phyloP scores from a whole-genome alignment of 1,140 invertebrate genomes.

The Piezodorus guildinii region DNA sequence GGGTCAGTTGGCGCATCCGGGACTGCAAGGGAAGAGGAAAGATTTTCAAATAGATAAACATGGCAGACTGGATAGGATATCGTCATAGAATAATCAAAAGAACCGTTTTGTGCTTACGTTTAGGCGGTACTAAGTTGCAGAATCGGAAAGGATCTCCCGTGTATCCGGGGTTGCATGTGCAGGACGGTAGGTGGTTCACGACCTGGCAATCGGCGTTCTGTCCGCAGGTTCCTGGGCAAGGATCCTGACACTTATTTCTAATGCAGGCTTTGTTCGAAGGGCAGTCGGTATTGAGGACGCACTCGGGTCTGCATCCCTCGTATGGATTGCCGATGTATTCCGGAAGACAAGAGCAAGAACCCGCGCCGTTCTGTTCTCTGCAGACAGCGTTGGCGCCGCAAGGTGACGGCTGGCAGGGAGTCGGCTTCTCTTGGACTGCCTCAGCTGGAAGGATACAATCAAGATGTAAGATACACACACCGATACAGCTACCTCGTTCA shows the following conservation, averaged over 20 bases:
- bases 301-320: slow-evolving; percentile 59
- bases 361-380: slow-evolving; percentile 48
- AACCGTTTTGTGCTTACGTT: slow-evolving; percentile 30
- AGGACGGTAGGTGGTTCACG: slow-evolving; percentile 59
- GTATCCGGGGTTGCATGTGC: slow-evolving; percentile 53
- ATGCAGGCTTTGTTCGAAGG: slow-evolving; percentile 57
- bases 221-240: slow-evolving; percentile 63
- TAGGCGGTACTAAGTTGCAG: slow-evolving; percentile 41
- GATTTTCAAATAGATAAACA: neutral
- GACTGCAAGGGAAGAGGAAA: too few species aligned
- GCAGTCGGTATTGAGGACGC: slow-evolving; percentile 59
- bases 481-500: too few species aligned
- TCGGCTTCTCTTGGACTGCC: slow-evolving; percentile 35
- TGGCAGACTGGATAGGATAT: too few species aligned
- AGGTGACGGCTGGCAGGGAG: slow-evolving; percentile 56
- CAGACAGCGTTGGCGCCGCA: slow-evolving; percentile 65
- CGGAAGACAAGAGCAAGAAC: slow-evolving; percentile 54
- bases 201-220: slow-evolving; percentile 61
- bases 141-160: slow-evolving; percentile 59
- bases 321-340: slow-evolving; percentile 65
- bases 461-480: too few species aligned
- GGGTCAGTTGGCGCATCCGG: slow-evolving; percentile 36
- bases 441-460: neutral
- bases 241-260: slow-evolving; percentile 59
- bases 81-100: too few species aligned